Conservation (phyloP, 2,113 vertebrate genomes). For the Benitochromis conjunctus region DNA sequence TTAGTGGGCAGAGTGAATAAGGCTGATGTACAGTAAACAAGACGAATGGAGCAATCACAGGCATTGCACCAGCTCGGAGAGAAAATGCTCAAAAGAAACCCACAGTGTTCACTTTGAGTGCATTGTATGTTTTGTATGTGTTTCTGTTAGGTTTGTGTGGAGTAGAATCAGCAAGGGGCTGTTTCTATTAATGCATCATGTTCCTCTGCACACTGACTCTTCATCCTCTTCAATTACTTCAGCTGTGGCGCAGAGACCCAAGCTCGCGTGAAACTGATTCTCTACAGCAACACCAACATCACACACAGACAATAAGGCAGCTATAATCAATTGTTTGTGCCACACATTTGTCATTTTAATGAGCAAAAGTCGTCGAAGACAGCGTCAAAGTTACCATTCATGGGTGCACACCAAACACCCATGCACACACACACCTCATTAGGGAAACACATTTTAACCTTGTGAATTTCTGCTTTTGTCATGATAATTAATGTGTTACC, state of each 20-base stretch:
- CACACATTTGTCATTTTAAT: conserved; percentile 59
- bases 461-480: neutral
- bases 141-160: neutral
- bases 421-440: conserved; percentile 16
- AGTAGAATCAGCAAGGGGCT: neutral
- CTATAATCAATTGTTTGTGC: conserved; percentile 27
- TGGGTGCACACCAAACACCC: neutral
- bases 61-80: neutral
- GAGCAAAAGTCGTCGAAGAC: conserved; percentile 29
- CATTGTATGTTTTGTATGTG: neutral
- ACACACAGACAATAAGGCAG: conserved; percentile 11
- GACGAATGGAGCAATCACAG: conserved; percentile 36
- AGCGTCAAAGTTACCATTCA: neutral
- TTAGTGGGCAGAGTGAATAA: conserved; percentile 28
- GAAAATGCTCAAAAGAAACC: conserved; percentile 15
- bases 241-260: neutral
- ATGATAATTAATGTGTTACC: conserved; percentile 16
- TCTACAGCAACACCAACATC: neutral
- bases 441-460: conserved; percentile 27
- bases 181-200: neutral
- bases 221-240: conserved; percentile 19
- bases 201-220: neutral
- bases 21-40: conserved; percentile 43
- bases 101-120: neutral
- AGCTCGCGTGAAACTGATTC: neutral